Evolutionary conservation across 1,140 invertebrate species (phyloP).

Genomic region (Cepaea nemoralis): DNA sequence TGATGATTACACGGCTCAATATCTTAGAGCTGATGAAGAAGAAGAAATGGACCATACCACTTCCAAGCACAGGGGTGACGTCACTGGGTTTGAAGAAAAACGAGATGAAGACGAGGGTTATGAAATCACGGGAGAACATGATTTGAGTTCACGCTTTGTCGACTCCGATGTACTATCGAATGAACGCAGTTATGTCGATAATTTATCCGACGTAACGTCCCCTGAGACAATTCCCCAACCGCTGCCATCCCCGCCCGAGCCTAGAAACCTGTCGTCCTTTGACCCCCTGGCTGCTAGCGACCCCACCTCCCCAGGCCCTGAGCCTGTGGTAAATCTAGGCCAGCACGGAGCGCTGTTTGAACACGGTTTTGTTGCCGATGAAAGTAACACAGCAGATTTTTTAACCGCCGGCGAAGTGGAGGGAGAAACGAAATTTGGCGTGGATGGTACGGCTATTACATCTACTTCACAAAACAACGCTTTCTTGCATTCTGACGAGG

Average conservation of each 20-base stretch:
- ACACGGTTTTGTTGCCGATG: neutral
- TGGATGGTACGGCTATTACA: conserved; percentile 35
- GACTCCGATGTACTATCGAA: neutral
- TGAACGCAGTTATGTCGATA: conserved; percentile 16
- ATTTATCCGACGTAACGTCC: neutral
- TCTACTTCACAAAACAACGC: conserved; percentile 16
- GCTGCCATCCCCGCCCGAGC: conserved; percentile 28
- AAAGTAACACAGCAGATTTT: conserved; percentile 21
- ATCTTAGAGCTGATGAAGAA: neutral
- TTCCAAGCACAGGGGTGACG: neutral
- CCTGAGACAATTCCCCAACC: conserved; percentile 30
- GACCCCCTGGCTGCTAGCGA: conserved; percentile 7
- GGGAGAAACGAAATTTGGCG: conserved; percentile 36
- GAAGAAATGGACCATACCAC: neutral
- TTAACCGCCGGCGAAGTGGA: conserved; percentile 33
- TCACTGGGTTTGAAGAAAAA: neutral
- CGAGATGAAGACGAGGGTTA: neutral
- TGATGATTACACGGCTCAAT: neutral
- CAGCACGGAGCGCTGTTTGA: conserved; percentile 13
- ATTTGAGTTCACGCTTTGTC: neutral
- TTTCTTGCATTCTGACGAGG: conserved; percentile 31
- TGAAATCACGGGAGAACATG: neutral
- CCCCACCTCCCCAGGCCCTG: neutral
- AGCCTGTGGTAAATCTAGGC: conserved; percentile 25
- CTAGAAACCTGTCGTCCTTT: conserved; percentile 11